Evolutionary conservation across 2,797 vertebrate genomes (phyloP).

Genomic region (Iguana delicatissima): DNA sequence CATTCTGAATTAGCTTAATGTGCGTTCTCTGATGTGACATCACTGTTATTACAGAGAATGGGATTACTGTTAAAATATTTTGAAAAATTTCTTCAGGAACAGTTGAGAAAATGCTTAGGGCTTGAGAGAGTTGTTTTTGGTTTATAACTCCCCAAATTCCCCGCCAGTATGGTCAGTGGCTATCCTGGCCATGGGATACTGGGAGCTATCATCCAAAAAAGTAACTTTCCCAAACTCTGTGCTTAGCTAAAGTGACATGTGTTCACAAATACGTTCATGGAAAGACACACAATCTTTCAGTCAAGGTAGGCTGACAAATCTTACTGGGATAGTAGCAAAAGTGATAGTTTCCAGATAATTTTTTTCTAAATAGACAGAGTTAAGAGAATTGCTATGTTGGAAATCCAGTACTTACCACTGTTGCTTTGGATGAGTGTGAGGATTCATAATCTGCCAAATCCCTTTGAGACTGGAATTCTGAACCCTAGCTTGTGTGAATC

Average conservation of each 20-base stretch:
- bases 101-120: not conserved
- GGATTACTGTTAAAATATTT: not conserved
- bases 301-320: not conserved
- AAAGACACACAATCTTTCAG: not conserved
- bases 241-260: not conserved
- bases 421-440: no score
- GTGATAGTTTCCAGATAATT: not conserved
- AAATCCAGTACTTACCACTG: not conserved
- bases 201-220: no score
- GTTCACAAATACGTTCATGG: no score
- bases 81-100: not conserved
- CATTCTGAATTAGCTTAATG: not conserved
- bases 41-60: not conserved
- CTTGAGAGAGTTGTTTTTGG: no score
- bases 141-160: no score
- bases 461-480: not conserved
- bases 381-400: no score
- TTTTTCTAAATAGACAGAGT: no score
- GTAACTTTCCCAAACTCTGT: no score
- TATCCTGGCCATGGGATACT: no score
- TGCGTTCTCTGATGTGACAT: not conserved
- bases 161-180: no score
- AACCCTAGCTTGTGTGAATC: not conserved
- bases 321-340: not conserved
- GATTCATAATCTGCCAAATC: not conserved